These are phyloP conservation scores for Colaptes auratus DNA, from an alignment of 2,113 vertebrate genomes.

Conservation along the genomic window DNA sequence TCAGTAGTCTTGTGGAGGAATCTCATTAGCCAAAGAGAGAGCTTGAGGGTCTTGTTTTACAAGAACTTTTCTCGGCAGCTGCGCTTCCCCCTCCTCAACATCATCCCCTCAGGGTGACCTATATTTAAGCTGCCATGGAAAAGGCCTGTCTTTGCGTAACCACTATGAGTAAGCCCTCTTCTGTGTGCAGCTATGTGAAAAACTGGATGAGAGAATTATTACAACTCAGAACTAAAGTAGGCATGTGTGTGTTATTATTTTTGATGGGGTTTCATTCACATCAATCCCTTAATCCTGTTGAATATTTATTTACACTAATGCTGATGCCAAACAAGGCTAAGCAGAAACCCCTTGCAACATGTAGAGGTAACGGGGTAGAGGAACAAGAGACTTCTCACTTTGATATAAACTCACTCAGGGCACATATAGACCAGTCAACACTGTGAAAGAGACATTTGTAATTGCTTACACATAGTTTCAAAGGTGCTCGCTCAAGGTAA, in stretches of 20 bases:
- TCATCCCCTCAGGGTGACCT: neutral
- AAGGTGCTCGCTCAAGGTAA: neutral
- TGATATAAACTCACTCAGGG: neutral
- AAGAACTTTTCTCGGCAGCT: neutral
- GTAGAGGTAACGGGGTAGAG: neutral
- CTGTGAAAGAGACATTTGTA: neutral
- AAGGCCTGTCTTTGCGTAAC: neutral
- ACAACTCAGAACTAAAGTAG: neutral
- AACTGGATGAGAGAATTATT: neutral
- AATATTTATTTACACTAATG: neutral
- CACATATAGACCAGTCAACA: neutral
- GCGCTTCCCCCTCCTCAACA: neutral
- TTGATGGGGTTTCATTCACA: neutral
- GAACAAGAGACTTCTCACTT: neutral
- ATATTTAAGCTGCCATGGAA: neutral
- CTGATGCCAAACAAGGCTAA: neutral
- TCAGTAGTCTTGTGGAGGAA: neutral
- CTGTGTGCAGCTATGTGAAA: neutral
- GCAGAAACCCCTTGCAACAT: neutral
- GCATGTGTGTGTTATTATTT: neutral
- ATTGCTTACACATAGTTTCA: neutral
- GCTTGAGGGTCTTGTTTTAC: constrained; percentile 25
- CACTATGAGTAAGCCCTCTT: neutral
- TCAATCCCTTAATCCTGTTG: neutral
- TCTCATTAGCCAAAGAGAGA: neutral